These are phyloP conservation scores for Agrochola litura DNA, from an alignment of 2,888 invertebrate species.

Conservation along the genomic window DNA sequence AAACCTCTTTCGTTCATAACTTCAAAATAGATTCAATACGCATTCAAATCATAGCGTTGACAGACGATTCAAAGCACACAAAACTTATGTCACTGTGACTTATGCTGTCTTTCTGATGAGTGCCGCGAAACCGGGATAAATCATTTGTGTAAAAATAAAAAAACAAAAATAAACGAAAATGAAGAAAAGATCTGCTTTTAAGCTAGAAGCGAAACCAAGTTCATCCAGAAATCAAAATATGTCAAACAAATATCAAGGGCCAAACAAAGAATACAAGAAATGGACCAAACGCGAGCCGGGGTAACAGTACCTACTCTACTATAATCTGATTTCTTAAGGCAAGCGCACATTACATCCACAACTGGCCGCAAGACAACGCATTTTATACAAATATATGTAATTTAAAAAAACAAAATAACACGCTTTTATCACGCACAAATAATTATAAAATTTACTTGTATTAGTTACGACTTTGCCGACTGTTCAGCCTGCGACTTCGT, in stretches of 20 bases:
- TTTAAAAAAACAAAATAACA: no score
- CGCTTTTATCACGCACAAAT: no score
- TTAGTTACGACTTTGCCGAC: no score
- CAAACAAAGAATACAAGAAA: slow-evolving; percentile 75
- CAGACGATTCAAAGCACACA: background rate
- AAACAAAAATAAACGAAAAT: slow-evolving; percentile 25
- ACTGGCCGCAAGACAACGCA: background rate
- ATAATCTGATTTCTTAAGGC: background rate
- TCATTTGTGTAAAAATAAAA: slow-evolving; percentile 35
- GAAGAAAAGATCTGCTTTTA: slow-evolving; percentile 20
- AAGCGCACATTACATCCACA: background rate
- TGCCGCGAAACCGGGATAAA: slow-evolving; percentile 62
- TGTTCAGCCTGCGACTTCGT: no score
- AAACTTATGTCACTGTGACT: slow-evolving; percentile 22
- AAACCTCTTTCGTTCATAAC: slow-evolving; percentile 4
- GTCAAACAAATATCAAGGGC: background rate
- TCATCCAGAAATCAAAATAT: slow-evolving; percentile 56
- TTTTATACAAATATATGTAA: background rate
- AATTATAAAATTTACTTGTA: no score
- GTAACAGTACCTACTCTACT: slow-evolving; percentile 30
- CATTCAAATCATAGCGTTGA: background rate
- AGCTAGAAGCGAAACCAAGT: slow-evolving; percentile 6
- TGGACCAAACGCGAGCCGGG: slow-evolving; percentile 73
- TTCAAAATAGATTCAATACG: slow-evolving; percentile 8
- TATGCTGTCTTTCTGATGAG: slow-evolving; percentile 20